These are phyloP conservation scores for Montipora cactus DNA, from an alignment of 64 coral and sea anemone species.

Conservation along the genomic window DNA sequence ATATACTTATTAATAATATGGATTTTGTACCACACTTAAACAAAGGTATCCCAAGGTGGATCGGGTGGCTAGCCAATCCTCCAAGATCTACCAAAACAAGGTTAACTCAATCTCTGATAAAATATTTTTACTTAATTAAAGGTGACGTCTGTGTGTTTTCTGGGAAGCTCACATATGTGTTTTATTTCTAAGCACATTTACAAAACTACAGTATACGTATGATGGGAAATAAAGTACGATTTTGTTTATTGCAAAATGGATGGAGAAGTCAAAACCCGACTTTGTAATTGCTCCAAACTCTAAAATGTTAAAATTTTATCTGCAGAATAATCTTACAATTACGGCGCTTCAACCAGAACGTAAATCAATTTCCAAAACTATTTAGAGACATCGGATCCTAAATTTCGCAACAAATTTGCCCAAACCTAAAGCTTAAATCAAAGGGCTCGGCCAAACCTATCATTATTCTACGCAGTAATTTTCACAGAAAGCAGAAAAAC, in stretches of 20 bases:
- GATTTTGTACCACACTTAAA: slow-evolving; percentile 33
- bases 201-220: slow-evolving; percentile 33
- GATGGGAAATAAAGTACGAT: slow-evolving; percentile 13
- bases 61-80: slow-evolving; percentile 8
- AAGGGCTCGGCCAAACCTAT: background rate
- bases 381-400: background rate
- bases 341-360: background rate
- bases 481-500: slow-evolving; percentile 54
- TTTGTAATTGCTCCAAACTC: background rate
- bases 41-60: slow-evolving; percentile 23
- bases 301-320: slow-evolving; percentile 37
- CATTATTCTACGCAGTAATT: slow-evolving; percentile 15
- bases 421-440: slow-evolving; percentile 5
- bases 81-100: slow-evolving; percentile 22
- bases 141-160: slow-evolving; percentile 33
- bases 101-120: slow-evolving; percentile 36
- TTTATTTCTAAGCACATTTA: slow-evolving; percentile 42
- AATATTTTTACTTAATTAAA: slow-evolving; percentile 20
- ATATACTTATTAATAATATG: slow-evolving; percentile 13
- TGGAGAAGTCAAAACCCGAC: background rate
- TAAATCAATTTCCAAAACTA: slow-evolving; percentile 16
- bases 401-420: slow-evolving; percentile 22
- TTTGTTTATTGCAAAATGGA: slow-evolving; percentile 26
- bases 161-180: slow-evolving; percentile 52
- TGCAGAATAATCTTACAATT: slow-evolving; percentile 39